phyloP scores from a whole-genome alignment of 2,888 invertebrate genomes.

The Stratiomys singularior region DNA sequence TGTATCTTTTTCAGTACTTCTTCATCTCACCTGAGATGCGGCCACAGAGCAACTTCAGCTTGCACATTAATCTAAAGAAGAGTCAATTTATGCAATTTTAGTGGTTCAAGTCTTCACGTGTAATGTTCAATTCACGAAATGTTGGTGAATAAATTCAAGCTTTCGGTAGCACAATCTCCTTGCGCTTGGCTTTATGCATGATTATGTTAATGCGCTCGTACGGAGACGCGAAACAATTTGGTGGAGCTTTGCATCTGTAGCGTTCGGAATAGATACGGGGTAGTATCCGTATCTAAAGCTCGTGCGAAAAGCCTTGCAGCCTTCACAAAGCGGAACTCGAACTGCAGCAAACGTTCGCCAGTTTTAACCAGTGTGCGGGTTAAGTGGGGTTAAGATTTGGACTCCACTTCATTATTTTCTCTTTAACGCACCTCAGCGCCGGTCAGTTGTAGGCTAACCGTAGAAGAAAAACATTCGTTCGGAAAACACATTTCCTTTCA shows the following conservation, averaged over 20 bases:
- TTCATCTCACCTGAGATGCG: background rate
- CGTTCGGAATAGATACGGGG: no score
- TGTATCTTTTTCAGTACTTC: background rate
- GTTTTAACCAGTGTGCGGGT: background rate
- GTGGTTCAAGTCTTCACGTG: background rate
- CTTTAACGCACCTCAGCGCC: constrained; percentile 15
- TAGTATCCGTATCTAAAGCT: no score
- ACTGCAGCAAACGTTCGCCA: background rate
- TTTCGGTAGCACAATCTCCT: background rate
- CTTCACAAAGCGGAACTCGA: background rate
- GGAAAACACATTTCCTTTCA: background rate
- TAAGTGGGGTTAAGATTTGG: constrained; percentile 29
- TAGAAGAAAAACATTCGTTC: constrained; percentile 12
- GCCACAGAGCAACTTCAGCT: background rate
- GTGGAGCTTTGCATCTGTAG: no score
- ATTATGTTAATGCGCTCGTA: background rate
- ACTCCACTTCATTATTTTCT: constrained; percentile 16
- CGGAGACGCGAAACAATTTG: no score
- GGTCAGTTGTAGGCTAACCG: constrained; percentile 24
- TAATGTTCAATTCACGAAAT: no score
- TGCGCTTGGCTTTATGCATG: background rate
- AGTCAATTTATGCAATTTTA: background rate
- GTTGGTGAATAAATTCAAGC: constrained; percentile 2
- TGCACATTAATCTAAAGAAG: background rate
- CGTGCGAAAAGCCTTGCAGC: no score